Base-by-base conservation (phyloP, 2,797 vertebrate species). In the Gephyroberyx darwinii region DNA sequence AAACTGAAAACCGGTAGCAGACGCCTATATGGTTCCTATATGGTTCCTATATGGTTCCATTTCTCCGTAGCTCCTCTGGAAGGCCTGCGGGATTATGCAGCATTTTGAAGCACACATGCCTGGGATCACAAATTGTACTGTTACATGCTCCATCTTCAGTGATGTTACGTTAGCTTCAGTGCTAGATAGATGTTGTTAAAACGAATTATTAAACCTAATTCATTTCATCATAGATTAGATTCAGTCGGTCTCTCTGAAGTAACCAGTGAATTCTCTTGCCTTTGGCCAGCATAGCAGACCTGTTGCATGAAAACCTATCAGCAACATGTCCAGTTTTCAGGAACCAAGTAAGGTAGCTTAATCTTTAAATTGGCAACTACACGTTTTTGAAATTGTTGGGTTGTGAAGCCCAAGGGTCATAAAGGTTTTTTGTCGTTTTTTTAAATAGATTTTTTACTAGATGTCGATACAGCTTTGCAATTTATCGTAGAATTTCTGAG, bases 1-100 rank as follows among this genome's bases (percentile, higher is more conserved):
- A 67, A 74, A 61, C 59, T 80, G 22, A 58, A 61, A 82, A 72
- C 17, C 59, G 41, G 56, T 55, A 43, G 67, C 43, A 56, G 61
- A 61, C 8, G 31, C 26, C 5, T 30, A 8, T 17, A 41, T 51
- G 35, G 67, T 68, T 58, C 0, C 26, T n/a, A n/a, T n/a, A n/a
- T n/a, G n/a, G n/a, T n/a, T n/a, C 26, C 5, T 30, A 8, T 17
- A 41, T 51, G 35, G 67, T 68, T 58, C 0, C 26, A 41, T 33
- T 64, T 56, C 64, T 66, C n/a, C 63, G 54, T 74, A 50, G 69
- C 74, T 76, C 50, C 73, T 14, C 43, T 45, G 13, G 31, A 62
- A 65, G n/a, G 39, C 12, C 56, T 67, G 45, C 43, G 41, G 41
- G 61, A 69, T 69, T 37, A 45, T 19, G 52, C 26, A 52, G 19